A percentile compares a stretch with the other conserved stretches of the same genome.
Conservation (phyloP, 1,140 invertebrate species). For the Drosophila nebulosa region DNA sequence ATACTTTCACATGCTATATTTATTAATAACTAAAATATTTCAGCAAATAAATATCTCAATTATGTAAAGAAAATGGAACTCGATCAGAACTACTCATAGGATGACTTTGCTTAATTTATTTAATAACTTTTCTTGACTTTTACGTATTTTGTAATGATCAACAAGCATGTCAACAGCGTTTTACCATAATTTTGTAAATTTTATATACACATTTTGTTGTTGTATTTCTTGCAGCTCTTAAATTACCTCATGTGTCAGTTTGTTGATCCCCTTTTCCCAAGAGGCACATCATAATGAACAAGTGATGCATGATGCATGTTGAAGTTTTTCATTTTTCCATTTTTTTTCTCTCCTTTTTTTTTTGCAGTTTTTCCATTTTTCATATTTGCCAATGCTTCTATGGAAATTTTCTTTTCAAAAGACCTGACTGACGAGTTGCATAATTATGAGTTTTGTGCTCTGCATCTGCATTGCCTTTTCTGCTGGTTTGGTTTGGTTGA, state of each 20-base stretch:
- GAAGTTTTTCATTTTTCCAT: constrained; percentile 53
- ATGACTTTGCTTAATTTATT: no score
- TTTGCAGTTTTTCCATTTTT: not conserved
- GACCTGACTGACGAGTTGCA: constrained; percentile 53
- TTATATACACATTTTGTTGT: constrained; percentile 20
- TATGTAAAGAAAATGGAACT: no score
- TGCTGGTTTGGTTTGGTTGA: constrained; percentile 6
- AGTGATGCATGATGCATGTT: constrained; percentile 21
- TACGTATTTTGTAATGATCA: not conserved
- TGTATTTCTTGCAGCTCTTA: constrained; percentile 40
- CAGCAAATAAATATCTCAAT: no score
- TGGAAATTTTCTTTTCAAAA: constrained; percentile 50
- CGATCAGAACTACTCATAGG: no score
- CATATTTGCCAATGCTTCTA: constrained; percentile 16
- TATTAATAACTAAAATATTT: no score
- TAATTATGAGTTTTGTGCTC: constrained; percentile 47
- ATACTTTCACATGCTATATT: not conserved
- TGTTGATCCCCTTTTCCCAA: constrained; percentile 60
- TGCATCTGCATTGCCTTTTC: not conserved
- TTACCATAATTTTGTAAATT: constrained; percentile 17
- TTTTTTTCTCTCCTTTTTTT: constrained; percentile 13
- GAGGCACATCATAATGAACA: not conserved
- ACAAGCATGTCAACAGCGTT: constrained; percentile 13
- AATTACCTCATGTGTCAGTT: constrained; percentile 63
- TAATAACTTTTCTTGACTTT: no score